Conservation (phyloP, 2,888 invertebrate genomes). For the Glaucopsyche alexis region DNA sequence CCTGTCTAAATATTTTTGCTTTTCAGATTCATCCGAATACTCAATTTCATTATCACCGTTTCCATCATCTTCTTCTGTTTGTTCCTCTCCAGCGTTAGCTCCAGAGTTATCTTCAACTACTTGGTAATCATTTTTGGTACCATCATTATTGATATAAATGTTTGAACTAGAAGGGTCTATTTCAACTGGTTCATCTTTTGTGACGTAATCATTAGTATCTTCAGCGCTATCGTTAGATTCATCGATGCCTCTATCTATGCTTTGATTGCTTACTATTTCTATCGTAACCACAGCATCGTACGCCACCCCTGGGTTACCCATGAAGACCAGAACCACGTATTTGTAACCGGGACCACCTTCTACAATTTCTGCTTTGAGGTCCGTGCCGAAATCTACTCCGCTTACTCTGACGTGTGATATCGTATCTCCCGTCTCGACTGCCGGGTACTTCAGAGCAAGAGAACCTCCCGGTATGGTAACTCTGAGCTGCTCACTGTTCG, state of each 20-base stretch:
- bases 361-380: conserved; percentile 65
- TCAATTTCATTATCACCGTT: conserved; percentile 38
- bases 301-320: conserved; percentile 59
- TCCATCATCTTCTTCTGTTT: conserved; percentile 40
- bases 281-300: conserved; percentile 68
- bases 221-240: conserved; percentile 49
- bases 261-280: conserved; percentile 50
- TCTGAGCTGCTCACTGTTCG: conserved; percentile 65
- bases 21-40: conserved; percentile 34
- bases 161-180: conserved; percentile 53
- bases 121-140: conserved; percentile 38
- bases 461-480: conserved; percentile 68
- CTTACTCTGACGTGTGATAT: conserved; percentile 70
- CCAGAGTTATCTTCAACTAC: conserved; percentile 35
- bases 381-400: conserved; percentile 69
- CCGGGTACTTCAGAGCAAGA: conserved; percentile 66
- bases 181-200: conserved; percentile 39
- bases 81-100: conserved; percentile 35
- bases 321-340: conserved; percentile 65
- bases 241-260: conserved; percentile 26
- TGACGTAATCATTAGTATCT: conserved; percentile 43
- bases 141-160: conserved; percentile 48
- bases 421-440: conserved; percentile 57
- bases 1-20: conserved; percentile 41
- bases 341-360: conserved; percentile 73